Conservation (phyloP, 2,113 vertebrate species). For the Atlantisia rogersi region DNA sequence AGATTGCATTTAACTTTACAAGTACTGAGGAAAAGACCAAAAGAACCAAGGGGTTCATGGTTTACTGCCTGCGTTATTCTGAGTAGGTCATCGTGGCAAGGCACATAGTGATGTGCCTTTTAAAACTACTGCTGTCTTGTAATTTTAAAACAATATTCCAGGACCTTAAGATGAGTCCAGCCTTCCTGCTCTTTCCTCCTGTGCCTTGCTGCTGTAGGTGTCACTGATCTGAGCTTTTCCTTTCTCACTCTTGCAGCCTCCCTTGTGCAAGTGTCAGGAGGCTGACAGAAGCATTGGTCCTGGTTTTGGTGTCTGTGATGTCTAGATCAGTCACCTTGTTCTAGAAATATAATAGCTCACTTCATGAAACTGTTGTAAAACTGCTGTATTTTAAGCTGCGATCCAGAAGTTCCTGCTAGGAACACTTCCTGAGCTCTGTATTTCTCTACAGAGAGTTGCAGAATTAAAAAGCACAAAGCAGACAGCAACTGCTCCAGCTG, state of each 20-base stretch:
- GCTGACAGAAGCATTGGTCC: neutral
- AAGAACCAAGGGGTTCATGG: neutral
- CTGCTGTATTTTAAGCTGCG: neutral
- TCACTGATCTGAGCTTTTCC: neutral
- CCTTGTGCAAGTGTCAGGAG: neutral
- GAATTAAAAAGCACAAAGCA: constrained; percentile 82
- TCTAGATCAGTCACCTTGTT: neutral
- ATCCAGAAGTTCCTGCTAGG: neutral
- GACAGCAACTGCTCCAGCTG: neutral
- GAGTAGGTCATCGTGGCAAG: neutral
- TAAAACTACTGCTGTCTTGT: neutral
- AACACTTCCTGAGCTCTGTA: neutral
- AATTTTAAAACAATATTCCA: neutral
- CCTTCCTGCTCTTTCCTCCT: neutral
- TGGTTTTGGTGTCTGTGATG: neutral
- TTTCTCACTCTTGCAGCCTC: neutral
- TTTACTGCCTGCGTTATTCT: neutral
- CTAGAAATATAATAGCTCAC: neutral
- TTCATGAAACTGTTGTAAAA: neutral
- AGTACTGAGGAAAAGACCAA: neutral
- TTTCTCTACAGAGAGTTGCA: constrained; percentile 72
- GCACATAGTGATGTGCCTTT: accelerated
- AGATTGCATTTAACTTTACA: neutral
- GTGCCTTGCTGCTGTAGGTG: neutral
- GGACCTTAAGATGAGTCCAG: neutral